Evolutionary conservation across 2,797 vertebrate species (phyloP), one percentile per base, ranked within the genome.

Genomic region (Atherinosoma microstoma): DNA sequence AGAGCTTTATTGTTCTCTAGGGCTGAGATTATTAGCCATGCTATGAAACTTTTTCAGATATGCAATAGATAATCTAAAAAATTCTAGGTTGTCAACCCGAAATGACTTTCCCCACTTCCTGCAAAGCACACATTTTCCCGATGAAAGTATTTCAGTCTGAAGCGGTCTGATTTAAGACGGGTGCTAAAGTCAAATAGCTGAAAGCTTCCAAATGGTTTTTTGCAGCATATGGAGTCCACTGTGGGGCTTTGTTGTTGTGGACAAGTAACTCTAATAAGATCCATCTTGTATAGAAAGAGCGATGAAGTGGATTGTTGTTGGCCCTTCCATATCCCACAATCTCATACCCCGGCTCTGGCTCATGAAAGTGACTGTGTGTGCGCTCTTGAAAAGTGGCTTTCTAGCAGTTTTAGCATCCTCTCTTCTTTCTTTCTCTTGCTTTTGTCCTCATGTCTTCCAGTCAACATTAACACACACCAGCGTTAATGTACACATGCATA

Each of bases 181-280:
- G 42, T 11, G 51, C 35, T 27, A 61, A 76, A 70, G 72, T 29
- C 62, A 85, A 67, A 59, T 3, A 35, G 53, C 73, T 36, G 49
- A 65, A 60, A 69, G 57, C 57, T 54, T 80, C 66, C 58, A 69
- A 72, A 75, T 69, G 63, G 47, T 32, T 16, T 75, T 57, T 29
- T 8, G 53, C 73, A 30, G 73, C 35, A 30, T 59, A 64, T 20
- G 72, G 67, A 76, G 63, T 27, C 53, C 63, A 61, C 64, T 4
- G 35, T 54, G 0, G 69, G 7, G 70, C 83, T 85, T 83, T 87
- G 84, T 90, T 73, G 84, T 83, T 32, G 40, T 24, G 73, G 53
- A 86, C 76, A 76, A 76, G 84, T 27, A 56, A 78, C 66, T 78
- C 75, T 76, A 87, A 89, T 86, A 73, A 80, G 84, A 90, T 84